These are phyloP conservation scores for Echiichthys vipera DNA, from an alignment of 2,797 vertebrate genomes.

Conservation along the genomic window DNA sequence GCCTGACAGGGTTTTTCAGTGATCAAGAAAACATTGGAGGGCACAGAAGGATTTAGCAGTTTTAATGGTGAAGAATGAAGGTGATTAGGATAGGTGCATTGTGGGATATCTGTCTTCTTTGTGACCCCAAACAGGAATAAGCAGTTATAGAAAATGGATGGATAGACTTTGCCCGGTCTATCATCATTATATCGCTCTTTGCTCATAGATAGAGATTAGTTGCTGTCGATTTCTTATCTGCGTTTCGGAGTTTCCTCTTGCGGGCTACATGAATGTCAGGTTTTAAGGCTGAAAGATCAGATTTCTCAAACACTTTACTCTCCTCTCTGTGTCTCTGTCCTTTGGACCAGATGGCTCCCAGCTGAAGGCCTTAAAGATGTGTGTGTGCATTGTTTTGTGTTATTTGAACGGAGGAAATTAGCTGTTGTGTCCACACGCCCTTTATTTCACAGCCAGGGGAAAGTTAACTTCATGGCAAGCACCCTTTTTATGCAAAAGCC, in stretches of 20 bases:
- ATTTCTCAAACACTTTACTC: background rate
- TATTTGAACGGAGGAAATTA: too few relatives aligned
- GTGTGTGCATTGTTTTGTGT: background rate
- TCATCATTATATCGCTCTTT: background rate
- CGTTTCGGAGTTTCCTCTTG: background rate
- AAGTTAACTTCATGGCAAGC: too few relatives aligned
- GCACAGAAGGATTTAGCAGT: constrained; percentile 6
- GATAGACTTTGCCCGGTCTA: constrained; percentile 1
- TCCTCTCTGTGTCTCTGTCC: background rate
- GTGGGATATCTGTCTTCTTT: background rate
- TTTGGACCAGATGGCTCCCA: constrained; percentile 9
- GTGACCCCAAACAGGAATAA: background rate
- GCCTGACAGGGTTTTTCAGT: background rate
- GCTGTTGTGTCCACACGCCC: too few relatives aligned
- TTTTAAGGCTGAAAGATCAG: background rate
- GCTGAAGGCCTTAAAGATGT: background rate
- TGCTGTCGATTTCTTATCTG: constrained; percentile 35
- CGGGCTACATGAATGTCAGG: background rate
- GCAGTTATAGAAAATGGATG: background rate
- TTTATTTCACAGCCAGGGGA: too few relatives aligned
- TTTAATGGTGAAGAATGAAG: constrained; percentile 24
- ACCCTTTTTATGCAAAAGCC: too few relatives aligned
- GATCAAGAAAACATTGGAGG: background rate
- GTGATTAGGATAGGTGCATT: constrained; percentile 13
- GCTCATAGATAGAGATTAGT: background rate